Base-by-base conservation (phyloP, 2,113 vertebrate species). In the Phaetusa simplex region DNA sequence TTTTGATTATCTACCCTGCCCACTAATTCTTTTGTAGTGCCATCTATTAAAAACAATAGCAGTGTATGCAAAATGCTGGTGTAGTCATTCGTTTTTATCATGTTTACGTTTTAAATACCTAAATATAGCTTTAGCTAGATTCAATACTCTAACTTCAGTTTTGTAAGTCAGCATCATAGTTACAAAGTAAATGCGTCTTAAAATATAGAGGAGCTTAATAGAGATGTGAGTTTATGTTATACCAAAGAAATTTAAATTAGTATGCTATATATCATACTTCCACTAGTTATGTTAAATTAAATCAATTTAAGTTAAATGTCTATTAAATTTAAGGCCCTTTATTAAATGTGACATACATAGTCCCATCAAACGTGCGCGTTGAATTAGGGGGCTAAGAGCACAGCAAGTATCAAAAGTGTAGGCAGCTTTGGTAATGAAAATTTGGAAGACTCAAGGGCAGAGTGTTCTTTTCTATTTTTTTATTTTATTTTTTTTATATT, bases 1-100 rank as follows among this genome's bases (percentile, higher is more conserved):
- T 98, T 97, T 95, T 87, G 40, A 93, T 93, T 94, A 66, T 76
- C 43, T 95, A 58, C 30, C 16, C 29, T 80, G 61, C 45, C n/a
- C 43, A 52, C 20, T 58, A 84, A 38, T 76, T 94, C 17, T 89
- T 86, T 67, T 26, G 24, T 38, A 42, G 45, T 38, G 9, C 24
- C 36, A 64, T 85, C 65, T 13, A 59, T 74, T 96, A 94, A 81
- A 89, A 71, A 81, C 83, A 59, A 50, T 11, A 64, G 11, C 7
- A 38, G 36, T n/a, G 11, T 29, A 56, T 90, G 36, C 23, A 83
- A 93, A 96, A 24, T 21, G 2, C 29, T 43, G 14, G 17, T 69
- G 30, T 40, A 56, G 53, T 86, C 62, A 58, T 32, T 77, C 27
- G 43, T 83, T 77, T 81, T 66, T 82, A 19, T 50, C 5, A 24